Conservation (phyloP, 2,888 invertebrate genomes). For the Cryptocheilus praepositus region DNA sequence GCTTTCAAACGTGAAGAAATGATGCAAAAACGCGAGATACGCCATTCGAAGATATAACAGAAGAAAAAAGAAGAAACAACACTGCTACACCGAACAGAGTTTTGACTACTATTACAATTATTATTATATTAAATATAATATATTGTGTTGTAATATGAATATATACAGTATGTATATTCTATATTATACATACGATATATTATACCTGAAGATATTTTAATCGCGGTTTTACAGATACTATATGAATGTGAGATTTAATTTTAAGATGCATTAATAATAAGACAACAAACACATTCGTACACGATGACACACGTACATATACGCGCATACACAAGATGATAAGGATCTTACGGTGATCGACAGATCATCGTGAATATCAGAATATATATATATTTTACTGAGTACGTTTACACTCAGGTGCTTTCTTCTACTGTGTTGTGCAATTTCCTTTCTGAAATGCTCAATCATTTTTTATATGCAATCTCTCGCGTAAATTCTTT, state of each 20-base stretch:
- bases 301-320: background rate
- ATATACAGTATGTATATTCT: slow-evolving; percentile 38
- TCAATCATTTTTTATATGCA: no score
- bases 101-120: slow-evolving; percentile 65
- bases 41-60: slow-evolving; percentile 2
- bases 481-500: no score
- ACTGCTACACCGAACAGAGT: slow-evolving; percentile 56
- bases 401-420: slow-evolving; percentile 63
- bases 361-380: background rate
- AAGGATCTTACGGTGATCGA: no score
- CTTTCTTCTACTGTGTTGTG: no score
- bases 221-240: slow-evolving; percentile 69
- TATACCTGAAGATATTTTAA: slow-evolving; percentile 70
- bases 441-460: no score
- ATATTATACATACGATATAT: slow-evolving; percentile 48
- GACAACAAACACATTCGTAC: slow-evolving; percentile 16
- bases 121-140: slow-evolving; percentile 32
- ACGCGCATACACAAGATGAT: slow-evolving; percentile 1
- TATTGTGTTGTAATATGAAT: slow-evolving; percentile 43
- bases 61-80: slow-evolving; percentile 40
- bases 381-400: slow-evolving; percentile 55
- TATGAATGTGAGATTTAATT: slow-evolving; percentile 62
- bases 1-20: background rate
- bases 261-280: slow-evolving; percentile 57
- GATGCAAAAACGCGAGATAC: background rate